Evolutionary conservation across 2,113 vertebrate species (phyloP).

Genomic region (Oceanodroma tethys): DNA sequence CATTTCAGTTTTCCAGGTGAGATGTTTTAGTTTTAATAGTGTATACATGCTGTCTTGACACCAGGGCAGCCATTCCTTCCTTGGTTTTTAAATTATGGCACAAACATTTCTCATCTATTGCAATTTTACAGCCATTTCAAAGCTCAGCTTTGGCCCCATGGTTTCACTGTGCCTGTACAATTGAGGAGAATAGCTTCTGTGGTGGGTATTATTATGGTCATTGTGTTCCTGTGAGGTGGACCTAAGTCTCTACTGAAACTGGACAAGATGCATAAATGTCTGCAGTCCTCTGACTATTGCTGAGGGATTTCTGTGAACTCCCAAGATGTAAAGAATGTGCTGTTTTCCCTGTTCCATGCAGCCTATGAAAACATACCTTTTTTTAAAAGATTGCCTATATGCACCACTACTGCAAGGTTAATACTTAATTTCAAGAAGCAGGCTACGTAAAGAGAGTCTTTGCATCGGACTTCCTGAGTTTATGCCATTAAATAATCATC

Average conservation of each 20-base stretch:
- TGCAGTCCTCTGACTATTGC: not conserved
- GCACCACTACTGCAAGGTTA: not conserved
- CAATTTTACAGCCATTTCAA: slow-evolving; percentile 71
- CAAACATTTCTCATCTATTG: slow-evolving; percentile 67
- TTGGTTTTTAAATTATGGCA: slow-evolving; percentile 68
- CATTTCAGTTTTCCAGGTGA: slow-evolving; percentile 63
- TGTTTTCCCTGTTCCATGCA: not conserved
- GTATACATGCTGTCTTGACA: slow-evolving; percentile 67
- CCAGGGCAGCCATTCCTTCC: slow-evolving; percentile 58
- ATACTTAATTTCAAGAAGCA: not conserved
- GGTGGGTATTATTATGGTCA: slow-evolving; percentile 64
- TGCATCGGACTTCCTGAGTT: not conserved
- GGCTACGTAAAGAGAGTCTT: not conserved
- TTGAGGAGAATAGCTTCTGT: slow-evolving; percentile 67
- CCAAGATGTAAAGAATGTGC: slow-evolving; percentile 13
- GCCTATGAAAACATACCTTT: not conserved
- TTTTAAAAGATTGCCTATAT: not conserved
- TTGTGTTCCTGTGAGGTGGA: slow-evolving; percentile 62
- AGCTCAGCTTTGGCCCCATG: slow-evolving; percentile 54
- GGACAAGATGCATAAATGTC: slow-evolving; percentile 40
- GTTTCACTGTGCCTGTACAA: slow-evolving; percentile 68
- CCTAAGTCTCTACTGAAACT: not conserved
- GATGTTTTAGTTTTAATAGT: slow-evolving; percentile 62
- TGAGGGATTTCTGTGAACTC: slow-evolving; percentile 43
- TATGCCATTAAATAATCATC: not conserved